Percentiles rank a stretch among this genome's conserved stretches.
phyloP scores from a whole-genome alignment of 2,888 invertebrate genomes.

The Zaprionus lineosus region DNA sequence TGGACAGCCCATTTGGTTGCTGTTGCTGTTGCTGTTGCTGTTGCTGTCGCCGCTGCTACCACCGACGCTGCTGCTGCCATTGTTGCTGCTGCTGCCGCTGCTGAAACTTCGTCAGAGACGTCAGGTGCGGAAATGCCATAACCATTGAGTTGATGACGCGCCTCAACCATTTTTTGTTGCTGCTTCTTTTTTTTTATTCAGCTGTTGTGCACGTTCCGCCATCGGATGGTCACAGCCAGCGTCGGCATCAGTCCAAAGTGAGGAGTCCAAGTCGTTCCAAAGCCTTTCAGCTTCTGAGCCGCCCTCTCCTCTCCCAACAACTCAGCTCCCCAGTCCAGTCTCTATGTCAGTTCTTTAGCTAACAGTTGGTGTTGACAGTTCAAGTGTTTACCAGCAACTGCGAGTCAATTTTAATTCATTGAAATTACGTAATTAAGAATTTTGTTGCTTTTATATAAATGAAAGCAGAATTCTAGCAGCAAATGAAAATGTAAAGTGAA shows the following conservation, averaged over 20 bases:
- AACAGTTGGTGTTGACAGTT: slow-evolving; percentile 43
- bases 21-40: slow-evolving; percentile 18
- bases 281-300: no score
- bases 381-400: slow-evolving; percentile 60
- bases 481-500: background rate
- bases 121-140: slow-evolving; percentile 64
- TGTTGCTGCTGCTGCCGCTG: slow-evolving; percentile 2
- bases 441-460: slow-evolving; percentile 22
- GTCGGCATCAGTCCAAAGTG: slow-evolving; percentile 25
- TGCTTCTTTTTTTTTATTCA: background rate
- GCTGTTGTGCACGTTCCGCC: slow-evolving; percentile 70
- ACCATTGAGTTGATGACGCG: slow-evolving; percentile 63
- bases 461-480: slow-evolving; percentile 1
- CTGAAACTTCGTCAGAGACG: slow-evolving; percentile 29
- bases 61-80: background rate
- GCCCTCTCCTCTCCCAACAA: no score
- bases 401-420: slow-evolving; percentile 59
- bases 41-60: background rate
- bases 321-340: background rate
- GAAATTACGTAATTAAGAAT: slow-evolving; percentile 59
- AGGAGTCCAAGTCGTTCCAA: slow-evolving; percentile 28
- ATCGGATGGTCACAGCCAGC: slow-evolving; percentile 1
- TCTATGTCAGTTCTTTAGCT: slow-evolving; percentile 5
- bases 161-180: slow-evolving; percentile 51
- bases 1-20: slow-evolving; percentile 57